A percentile compares a stretch with the other conserved stretches of the same genome.
phyloP scores from a whole-genome alignment of 2,888 invertebrate genomes.

The Autographa gamma region DNA sequence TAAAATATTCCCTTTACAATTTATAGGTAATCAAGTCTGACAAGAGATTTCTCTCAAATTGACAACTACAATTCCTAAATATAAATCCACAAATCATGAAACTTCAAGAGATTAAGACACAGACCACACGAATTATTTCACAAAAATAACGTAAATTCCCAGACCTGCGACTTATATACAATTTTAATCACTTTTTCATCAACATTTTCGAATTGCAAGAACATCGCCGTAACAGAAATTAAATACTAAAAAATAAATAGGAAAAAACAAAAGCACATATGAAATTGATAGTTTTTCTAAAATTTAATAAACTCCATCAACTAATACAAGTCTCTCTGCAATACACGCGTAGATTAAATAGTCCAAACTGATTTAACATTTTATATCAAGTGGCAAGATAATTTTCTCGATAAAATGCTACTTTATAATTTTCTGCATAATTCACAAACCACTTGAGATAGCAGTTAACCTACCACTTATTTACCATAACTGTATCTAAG shows the following conservation, averaged over 20 bases:
- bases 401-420: conserved; percentile 19
- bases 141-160: background rate
- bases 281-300: too few species aligned
- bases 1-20: too few species aligned
- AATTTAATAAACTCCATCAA: background rate
- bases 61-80: background rate
- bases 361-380: conserved; percentile 1
- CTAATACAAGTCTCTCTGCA: background rate
- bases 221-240: conserved; percentile 29
- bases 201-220: conserved; percentile 35
- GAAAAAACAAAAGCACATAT: background rate
- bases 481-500: conserved; percentile 13
- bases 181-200: conserved; percentile 17
- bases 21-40: too few species aligned
- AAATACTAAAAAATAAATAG: background rate
- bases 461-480: conserved; percentile 17
- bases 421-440: conserved; percentile 15
- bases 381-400: conserved; percentile 34
- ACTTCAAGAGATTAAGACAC: background rate
- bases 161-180: conserved; percentile 35
- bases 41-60: too few species aligned
- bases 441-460: conserved; percentile 35
- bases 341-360: conserved; percentile 9
- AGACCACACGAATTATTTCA: background rate
- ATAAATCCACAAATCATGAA: background rate